Evolutionary conservation across 2,113 vertebrate species (phyloP), one percentile per base, ranked within the genome.

Genomic region (Varanus komodoensis): DNA sequence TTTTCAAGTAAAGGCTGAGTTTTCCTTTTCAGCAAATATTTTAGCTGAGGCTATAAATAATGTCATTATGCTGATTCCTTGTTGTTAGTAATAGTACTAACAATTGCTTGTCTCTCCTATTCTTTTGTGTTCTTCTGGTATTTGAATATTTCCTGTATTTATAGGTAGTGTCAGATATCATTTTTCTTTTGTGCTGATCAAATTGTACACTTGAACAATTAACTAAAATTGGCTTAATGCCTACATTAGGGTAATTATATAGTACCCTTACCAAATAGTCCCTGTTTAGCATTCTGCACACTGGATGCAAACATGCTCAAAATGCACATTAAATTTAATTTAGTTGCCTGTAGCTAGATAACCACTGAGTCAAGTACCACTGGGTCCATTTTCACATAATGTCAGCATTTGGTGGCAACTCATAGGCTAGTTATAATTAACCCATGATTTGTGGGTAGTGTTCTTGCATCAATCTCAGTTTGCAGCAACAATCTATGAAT

Each of bases 11-110:
- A 95, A 90, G 82, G 86, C 82, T 92, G 89, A 91, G 90, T 94
- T 91, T 89, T 93, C 82, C 92, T 95, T 95, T 92, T 94, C 79
- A 38, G 29, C 68, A 92, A 92, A 94, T 93, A 95, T 93, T 93
- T 94, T 96, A 97, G 96, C 95, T 95, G 94, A 86, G 95, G 90
- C 95, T 97, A 95, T 97, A 97, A 97, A 97, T 97, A 97, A 96
- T 95, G 95, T 68, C 94, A 90, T 95, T 95, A 94, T 96, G 95
- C 94, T 95, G 94, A 95, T 90, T 94, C 84, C 96, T 97, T 97
- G 96, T 97, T 95, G 92, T 95, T 74, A 82, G 92, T 91, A 95
- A 92, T 93, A 89, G 34, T 89, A 25, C 92, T 91, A 93, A 91
- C 91, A 96, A 94, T 86, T 71, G 38, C 88, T 91, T 91, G 86